These are phyloP conservation scores for Gallinago undulata DNA, from an alignment of 2,113 vertebrate species.

Conservation along the genomic window DNA sequence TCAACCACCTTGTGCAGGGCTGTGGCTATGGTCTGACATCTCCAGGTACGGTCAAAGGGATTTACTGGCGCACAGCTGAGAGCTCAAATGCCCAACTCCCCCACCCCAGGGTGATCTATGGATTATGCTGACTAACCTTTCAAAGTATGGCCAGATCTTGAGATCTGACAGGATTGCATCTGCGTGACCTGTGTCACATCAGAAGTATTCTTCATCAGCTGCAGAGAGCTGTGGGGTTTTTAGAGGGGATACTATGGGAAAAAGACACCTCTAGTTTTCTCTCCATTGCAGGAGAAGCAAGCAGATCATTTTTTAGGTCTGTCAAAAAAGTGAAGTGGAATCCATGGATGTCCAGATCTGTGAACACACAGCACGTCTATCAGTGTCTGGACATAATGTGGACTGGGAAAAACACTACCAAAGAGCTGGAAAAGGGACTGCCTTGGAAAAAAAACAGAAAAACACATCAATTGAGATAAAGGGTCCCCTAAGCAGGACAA, in stretches of 20 bases:
- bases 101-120: accelerated
- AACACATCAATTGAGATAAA: not conserved
- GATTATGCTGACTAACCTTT: not conserved
- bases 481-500: not conserved
- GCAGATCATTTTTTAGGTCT: not conserved
- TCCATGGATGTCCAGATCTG: not conserved
- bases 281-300: not conserved
- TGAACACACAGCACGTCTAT: not conserved
- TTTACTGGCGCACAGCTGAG: not conserved
- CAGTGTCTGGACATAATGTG: not conserved
- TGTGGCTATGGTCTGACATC: not conserved
- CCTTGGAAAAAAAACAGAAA: not conserved
- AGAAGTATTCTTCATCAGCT: not conserved
- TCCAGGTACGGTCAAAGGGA: not conserved
- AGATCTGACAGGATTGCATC: too few relatives aligned
- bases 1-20: not conserved
- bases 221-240: not conserved
- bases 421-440: not conserved
- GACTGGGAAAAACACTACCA: not conserved
- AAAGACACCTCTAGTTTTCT: not conserved
- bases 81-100: not conserved
- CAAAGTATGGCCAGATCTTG: not conserved
- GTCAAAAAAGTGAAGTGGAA: not conserved
- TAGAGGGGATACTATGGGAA: accelerated
- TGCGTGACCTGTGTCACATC: not conserved